Conservation (phyloP, 2,888 invertebrate species). For the Acanthosoma haemorrhoidale region DNA sequence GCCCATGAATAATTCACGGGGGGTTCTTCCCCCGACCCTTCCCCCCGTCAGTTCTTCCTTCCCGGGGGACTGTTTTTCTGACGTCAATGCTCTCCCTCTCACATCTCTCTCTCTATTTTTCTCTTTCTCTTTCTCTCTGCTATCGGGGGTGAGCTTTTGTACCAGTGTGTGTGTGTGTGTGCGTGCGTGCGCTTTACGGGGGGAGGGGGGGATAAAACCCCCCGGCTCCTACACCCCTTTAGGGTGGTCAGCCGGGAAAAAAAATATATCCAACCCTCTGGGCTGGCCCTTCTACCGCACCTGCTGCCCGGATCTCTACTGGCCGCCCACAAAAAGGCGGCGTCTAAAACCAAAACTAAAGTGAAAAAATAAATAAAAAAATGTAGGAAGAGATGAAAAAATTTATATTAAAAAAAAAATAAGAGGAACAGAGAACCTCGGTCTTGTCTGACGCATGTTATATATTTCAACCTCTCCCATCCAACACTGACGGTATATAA, state of each 20-base stretch:
- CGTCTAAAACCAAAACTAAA: background rate
- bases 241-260: background rate
- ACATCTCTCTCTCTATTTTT: conserved; percentile 15
- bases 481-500: no score
- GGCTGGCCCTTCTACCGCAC: conserved; percentile 6
- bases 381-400: background rate
- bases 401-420: no score
- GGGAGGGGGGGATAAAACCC: no score
- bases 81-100: background rate
- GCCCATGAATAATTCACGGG: conserved; percentile 38
- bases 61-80: conserved; percentile 9
- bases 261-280: conserved; percentile 1
- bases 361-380: background rate
- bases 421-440: no score
- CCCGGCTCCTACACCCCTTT: background rate
- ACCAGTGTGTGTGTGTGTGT: background rate
- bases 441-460: no score
- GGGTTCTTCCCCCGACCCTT: conserved; percentile 5
- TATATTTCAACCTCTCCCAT: no score
- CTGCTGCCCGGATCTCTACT: background rate
- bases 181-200: conserved; percentile 4
- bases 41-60: background rate
- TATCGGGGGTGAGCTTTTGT: background rate
- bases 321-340: conserved; percentile 3
- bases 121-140: background rate